phyloP scores from a whole-genome alignment of 2,888 invertebrate genomes.

The Morpho achilles region DNA sequence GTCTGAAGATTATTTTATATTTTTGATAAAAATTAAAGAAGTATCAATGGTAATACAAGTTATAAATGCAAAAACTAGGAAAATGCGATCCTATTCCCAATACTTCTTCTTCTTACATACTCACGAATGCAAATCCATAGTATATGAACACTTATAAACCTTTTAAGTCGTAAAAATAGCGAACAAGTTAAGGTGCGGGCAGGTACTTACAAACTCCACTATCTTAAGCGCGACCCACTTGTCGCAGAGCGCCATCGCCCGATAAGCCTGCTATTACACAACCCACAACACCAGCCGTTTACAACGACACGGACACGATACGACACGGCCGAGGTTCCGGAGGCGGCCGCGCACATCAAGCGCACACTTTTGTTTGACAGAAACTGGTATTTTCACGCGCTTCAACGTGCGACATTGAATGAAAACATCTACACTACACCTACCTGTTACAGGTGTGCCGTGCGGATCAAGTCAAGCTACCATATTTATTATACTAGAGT shows the following conservation, averaged over 20 bases:
- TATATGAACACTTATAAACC: slow-evolving; percentile 1
- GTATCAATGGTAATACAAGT: too few relatives aligned
- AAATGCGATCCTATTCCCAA: not conserved
- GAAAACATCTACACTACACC: slow-evolving; percentile 33
- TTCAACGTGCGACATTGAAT: slow-evolving; percentile 53
- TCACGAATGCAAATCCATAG: not conserved
- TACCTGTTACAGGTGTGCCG: slow-evolving; percentile 21
- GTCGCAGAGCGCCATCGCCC: slow-evolving; percentile 68
- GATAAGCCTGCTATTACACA: slow-evolving; percentile 33
- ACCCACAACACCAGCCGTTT: slow-evolving; percentile 16
- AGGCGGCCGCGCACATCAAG: slow-evolving; percentile 56
- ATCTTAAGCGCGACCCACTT: slow-evolving; percentile 78
- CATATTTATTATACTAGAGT: not conserved
- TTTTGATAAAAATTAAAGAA: not conserved
- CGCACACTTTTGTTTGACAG: slow-evolving; percentile 55
- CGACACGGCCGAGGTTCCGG: slow-evolving; percentile 23
- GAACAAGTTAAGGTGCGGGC: not conserved
- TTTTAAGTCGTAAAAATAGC: slow-evolving; percentile 4
- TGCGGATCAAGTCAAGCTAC: slow-evolving; percentile 9
- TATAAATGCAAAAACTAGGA: too few relatives aligned
- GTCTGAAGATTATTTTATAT: too few relatives aligned
- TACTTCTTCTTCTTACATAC: not conserved
- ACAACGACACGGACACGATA: slow-evolving; percentile 14
- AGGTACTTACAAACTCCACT: slow-evolving; percentile 70
- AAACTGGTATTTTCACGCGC: slow-evolving; percentile 43